phyloP scores from a whole-genome alignment of 2,888 invertebrate species.

The Malacosoma neustria region DNA sequence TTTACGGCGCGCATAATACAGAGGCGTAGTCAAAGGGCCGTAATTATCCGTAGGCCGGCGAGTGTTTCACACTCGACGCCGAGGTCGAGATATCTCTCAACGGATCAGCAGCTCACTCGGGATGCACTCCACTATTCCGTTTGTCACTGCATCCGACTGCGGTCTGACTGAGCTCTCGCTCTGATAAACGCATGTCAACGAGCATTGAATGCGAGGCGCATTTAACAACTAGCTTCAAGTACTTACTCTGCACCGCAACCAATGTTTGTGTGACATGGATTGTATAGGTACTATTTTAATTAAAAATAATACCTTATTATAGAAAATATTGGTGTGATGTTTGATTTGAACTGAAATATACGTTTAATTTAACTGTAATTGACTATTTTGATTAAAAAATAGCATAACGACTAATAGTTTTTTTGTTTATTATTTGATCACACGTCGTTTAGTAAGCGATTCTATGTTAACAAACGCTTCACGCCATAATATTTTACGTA shows the following conservation, averaged over 20 bases:
- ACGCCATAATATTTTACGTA: constrained; percentile 16
- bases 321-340: too few species aligned
- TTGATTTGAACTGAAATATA: too few species aligned
- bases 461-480: not conserved
- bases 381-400: too few species aligned
- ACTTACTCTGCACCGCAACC: constrained; percentile 18
- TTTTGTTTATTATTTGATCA: too few species aligned
- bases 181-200: constrained; percentile 69
- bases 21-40: constrained; percentile 57
- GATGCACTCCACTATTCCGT: constrained; percentile 71
- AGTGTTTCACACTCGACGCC: constrained; percentile 64
- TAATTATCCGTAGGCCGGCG: constrained; percentile 64
- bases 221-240: constrained; percentile 42
- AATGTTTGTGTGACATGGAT: too few species aligned
- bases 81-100: constrained; percentile 66
- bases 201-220: constrained; percentile 53
- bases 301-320: too few species aligned
- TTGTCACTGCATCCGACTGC: constrained; percentile 62
- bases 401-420: too few species aligned
- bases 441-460: not conserved
- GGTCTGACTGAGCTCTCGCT: constrained; percentile 56
- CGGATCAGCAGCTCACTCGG: constrained; percentile 69
- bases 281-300: too few species aligned
- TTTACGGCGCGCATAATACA: constrained; percentile 45
- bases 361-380: too few species aligned